phyloP scores from a whole-genome alignment of 2,113 vertebrate species.

The Colinus virginianus region DNA sequence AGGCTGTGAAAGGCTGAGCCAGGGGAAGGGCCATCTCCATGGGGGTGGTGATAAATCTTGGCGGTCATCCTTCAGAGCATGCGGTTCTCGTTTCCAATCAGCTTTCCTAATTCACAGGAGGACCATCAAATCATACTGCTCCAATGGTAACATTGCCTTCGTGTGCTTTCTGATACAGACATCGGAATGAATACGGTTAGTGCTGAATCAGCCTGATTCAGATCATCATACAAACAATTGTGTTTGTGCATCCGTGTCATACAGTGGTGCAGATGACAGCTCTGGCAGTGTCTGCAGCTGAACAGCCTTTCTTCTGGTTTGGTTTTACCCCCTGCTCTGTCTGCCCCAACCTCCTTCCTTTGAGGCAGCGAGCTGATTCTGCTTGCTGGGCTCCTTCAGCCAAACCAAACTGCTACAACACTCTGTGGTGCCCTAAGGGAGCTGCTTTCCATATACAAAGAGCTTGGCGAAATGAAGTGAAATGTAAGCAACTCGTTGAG shows the following conservation, averaged over 20 bases:
- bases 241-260: background rate
- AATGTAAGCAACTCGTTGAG: slow-evolving; percentile 53
- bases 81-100: background rate
- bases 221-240: rapidly evolving
- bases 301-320: background rate
- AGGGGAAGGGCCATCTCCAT: background rate
- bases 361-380: background rate
- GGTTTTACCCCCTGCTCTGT: background rate
- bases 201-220: background rate
- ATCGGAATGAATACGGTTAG: background rate
- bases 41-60: slow-evolving; percentile 10
- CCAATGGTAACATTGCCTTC: background rate
- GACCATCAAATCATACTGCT: background rate
- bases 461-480: slow-evolving; percentile 15
- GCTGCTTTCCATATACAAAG: slow-evolving; percentile 15
- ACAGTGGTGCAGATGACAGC: background rate
- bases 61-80: background rate
- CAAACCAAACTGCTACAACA: slow-evolving; percentile 6
- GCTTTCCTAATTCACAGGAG: background rate
- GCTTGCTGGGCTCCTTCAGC: background rate
- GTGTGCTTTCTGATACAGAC: background rate
- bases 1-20: background rate
- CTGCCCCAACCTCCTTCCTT: background rate
- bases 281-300: background rate
- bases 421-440: background rate